Percentiles rank a stretch among this genome's conserved stretches.
Conservation (phyloP, 1,140 invertebrate species). For the Acyrthosiphon pisum region DNA sequence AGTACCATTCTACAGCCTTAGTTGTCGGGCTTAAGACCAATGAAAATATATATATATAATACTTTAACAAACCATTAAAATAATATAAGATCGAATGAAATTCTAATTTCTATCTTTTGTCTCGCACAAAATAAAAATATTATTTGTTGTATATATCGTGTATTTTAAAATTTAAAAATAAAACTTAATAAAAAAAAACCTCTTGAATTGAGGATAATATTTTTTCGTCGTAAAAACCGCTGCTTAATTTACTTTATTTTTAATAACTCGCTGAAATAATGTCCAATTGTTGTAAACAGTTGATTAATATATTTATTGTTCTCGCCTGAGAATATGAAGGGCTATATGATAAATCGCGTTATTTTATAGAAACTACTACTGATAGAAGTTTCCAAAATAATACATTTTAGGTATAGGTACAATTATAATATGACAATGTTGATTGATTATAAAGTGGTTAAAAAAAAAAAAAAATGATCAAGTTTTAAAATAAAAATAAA, state of each 20-base stretch:
- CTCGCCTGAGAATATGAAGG: not conserved
- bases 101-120: not conserved
- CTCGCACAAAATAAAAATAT: not conserved
- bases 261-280: not conserved
- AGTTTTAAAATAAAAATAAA: too few species aligned
- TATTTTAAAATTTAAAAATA: not conserved
- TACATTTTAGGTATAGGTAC: not conserved
- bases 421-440: not conserved
- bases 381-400: not conserved
- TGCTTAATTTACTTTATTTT: not conserved
- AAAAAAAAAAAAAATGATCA: not conserved
- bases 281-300: not conserved
- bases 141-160: not conserved
- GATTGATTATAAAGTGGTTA: not conserved
- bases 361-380: not conserved
- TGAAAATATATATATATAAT: too few species aligned
- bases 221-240: not conserved
- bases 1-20: too few species aligned
- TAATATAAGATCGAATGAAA: not conserved
- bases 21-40: too few species aligned
- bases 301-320: not conserved
- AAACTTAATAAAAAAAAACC: not conserved
- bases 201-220: not conserved
- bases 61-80: not conserved
- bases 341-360: not conserved